Conservation (phyloP, 37 sponge, comb jelly and placozoan species). For the Theonella swinhoei region DNA sequence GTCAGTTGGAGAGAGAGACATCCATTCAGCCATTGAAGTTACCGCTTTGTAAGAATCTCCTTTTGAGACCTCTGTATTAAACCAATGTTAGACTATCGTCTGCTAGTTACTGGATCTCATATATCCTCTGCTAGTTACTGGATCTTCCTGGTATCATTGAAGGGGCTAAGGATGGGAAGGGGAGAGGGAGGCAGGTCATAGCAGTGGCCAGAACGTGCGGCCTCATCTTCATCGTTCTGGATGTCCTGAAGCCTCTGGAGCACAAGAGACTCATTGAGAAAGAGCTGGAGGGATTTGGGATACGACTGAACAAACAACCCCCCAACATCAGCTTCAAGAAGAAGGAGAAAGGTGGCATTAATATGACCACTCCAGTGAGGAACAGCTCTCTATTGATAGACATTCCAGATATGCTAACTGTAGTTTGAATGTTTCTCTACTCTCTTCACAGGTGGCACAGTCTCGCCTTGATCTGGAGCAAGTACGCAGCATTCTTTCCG, state of each 20-base stretch:
- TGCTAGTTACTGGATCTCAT: too few relatives aligned
- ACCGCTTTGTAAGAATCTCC: too few relatives aligned
- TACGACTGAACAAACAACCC: slow-evolving; percentile 94
- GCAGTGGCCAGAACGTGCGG: slow-evolving; percentile 97
- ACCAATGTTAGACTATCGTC: too few relatives aligned
- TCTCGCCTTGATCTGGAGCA: slow-evolving; percentile 77
- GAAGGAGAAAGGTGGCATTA: slow-evolving; percentile 98
- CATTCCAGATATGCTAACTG: too few relatives aligned
- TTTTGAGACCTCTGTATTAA: too few relatives aligned
- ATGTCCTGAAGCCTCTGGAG: slow-evolving; percentile 95
- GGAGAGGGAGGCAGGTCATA: slow-evolving; percentile 96
- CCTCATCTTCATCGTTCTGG: slow-evolving; percentile 96
- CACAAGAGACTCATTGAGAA: slow-evolving; percentile 94
- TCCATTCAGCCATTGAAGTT: too few relatives aligned
- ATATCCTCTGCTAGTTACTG: too few relatives aligned
- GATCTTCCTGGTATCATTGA: slow-evolving; percentile 99
- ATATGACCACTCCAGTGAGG: slow-evolving; percentile 70
- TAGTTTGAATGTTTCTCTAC: neutral
- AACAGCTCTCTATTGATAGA: neutral
- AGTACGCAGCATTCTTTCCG: slow-evolving; percentile 89
- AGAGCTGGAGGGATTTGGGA: slow-evolving; percentile 97
- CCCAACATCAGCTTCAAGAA: slow-evolving; percentile 93
- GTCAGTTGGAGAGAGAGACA: too few relatives aligned
- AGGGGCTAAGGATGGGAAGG: slow-evolving; percentile 99
- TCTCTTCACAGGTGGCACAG: slow-evolving; percentile 58